Conservation (phyloP, 2,888 invertebrate genomes). For the Drosophila limbata region DNA sequence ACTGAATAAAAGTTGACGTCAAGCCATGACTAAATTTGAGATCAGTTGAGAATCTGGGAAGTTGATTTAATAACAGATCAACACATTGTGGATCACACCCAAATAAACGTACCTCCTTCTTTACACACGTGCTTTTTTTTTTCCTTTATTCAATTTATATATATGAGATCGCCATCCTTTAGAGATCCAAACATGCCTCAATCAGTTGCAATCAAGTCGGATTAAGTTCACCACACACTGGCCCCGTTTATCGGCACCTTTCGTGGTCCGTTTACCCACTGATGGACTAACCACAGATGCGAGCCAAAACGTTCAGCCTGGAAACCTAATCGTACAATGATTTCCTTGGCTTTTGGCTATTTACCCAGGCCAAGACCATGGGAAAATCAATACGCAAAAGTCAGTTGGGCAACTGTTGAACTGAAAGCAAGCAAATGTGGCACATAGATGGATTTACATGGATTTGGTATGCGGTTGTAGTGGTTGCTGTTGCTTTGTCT, state of each 20-base stretch:
- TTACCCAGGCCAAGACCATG: conserved; percentile 57
- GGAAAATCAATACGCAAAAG: conserved; percentile 70
- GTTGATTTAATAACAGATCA: no score
- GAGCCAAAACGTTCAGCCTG: conserved; percentile 19
- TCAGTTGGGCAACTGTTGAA: conserved; percentile 17
- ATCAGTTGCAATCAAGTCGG: conserved; percentile 47
- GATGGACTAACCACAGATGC: conserved; percentile 29
- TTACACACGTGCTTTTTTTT: not conserved
- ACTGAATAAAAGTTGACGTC: no score
- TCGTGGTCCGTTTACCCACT: conserved; percentile 35
- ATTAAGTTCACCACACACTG: conserved; percentile 48
- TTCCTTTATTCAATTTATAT: not conserved
- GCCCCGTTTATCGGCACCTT: conserved; percentile 41
- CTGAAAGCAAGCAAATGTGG: conserved; percentile 57
- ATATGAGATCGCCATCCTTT: not conserved
- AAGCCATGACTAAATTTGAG: no score
- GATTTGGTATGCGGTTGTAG: conserved; percentile 24
- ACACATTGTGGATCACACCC: no score
- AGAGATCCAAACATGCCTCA: conserved; percentile 8
- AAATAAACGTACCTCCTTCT: not conserved
- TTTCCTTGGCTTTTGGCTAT: conserved; percentile 66
- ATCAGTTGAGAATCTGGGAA: no score
- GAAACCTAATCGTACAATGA: conserved; percentile 42
- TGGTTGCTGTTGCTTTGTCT: conserved; percentile 4
- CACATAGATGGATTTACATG: conserved; percentile 67